phyloP scores from a whole-genome alignment of 2,888 invertebrate species.

The Ectobius pallidus region DNA sequence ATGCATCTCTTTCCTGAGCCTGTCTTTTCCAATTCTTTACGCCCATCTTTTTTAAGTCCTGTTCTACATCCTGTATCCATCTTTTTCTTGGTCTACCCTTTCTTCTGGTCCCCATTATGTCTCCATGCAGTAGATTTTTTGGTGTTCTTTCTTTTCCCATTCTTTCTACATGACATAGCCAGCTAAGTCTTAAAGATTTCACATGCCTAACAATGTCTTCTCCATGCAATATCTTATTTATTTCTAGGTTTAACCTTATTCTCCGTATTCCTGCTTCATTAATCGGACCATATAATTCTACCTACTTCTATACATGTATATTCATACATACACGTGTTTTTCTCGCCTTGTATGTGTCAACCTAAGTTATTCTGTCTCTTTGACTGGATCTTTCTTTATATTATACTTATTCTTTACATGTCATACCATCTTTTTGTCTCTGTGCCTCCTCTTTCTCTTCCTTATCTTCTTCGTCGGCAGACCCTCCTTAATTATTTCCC shows the following conservation, averaged over 20 bases:
- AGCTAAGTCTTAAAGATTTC: neutral
- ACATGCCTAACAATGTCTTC: neutral
- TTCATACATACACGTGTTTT: neutral
- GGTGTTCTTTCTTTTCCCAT: neutral
- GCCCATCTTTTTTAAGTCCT: no score
- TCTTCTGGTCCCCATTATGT: neutral
- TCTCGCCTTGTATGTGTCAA: neutral
- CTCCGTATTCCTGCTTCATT: neutral
- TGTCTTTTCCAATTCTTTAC: neutral
- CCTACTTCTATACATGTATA: no score
- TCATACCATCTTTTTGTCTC: no score
- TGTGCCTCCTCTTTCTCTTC: no score
- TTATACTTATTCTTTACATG: no score
- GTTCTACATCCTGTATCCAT: no score
- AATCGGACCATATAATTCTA: neutral
- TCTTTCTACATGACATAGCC: neutral
- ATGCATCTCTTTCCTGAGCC: neutral
- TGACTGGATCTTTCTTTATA: conserved; percentile 17
- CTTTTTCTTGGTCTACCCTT: neutral
- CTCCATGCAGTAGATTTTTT: neutral
- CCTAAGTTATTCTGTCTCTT: neutral
- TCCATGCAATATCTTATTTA: neutral
- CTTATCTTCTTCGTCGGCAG: no score
- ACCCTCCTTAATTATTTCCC: no score
- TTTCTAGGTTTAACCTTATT: neutral